Evolutionary conservation across 2,797 vertebrate genomes (phyloP), one percentile per base, ranked within the genome.

Genomic region (Hippocampus kuda): DNA sequence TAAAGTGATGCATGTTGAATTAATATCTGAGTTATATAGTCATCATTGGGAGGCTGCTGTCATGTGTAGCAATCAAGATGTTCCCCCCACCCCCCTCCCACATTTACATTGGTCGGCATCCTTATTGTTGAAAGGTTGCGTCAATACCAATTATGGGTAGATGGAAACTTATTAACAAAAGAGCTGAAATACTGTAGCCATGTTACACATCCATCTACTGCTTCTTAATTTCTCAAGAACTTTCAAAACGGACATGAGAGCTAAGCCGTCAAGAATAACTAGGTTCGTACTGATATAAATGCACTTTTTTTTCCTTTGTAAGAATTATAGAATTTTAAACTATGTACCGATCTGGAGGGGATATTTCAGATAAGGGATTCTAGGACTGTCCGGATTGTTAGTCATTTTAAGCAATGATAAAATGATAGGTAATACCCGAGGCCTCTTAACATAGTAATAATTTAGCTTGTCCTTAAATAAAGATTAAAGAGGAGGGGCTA

Each of bases 261-360:
- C 75, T 76, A 73, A 81, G 80, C 79, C 74, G 70, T 87, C 70
- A 80, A 79, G 34, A 85, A 81, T 84, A 65, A 26, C 15, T 65
- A 77, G 75, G 75, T 83, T 87, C 79, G 82, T 81, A 82, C 78
- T 77, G 76, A 86, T 83, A 79, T 86, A 79, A 82, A 88, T 89
- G 88, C 89, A 90, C 89, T 88, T 90, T 84, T 75, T 75, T 46
- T 78, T 79, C 49, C 83, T 84, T 89, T 86, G 74, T 85, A 85
- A 87, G 80, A 81, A 83, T 82, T 79, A 75, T 85, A 85, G 76
- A 81, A 73, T 84, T 80, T 86, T 75, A 85, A 82, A 78, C 75
- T 70, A 79, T 81, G 78, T 83, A 84, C 83, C 81, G 72, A 81
- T 80, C 70, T 81, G 86, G 73, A 81, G 73, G 76, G 70, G 72